A percentile compares a stretch with the other conserved stretches of the same genome.
phyloP scores from a whole-genome alignment of 2,888 invertebrate species.

The Pristionchus mayeri region DNA sequence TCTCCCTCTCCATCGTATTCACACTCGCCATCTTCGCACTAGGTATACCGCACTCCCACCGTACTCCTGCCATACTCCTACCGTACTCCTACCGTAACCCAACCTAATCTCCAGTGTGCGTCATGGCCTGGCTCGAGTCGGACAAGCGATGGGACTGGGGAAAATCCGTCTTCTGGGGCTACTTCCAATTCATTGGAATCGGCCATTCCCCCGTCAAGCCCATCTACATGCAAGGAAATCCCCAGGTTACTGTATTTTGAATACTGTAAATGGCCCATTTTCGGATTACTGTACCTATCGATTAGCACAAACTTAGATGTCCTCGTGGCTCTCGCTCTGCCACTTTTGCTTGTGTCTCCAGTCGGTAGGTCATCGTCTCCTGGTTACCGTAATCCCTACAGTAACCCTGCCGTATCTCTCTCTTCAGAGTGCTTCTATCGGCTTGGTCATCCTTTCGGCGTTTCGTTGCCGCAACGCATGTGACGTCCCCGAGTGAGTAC shows the following conservation, averaged over 20 bases:
- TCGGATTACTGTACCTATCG: neutral
- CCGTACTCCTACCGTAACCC: neutral
- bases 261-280: neutral
- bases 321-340: constrained; percentile 32
- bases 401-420: neutral
- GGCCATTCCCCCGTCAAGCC: constrained; percentile 26
- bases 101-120: neutral
- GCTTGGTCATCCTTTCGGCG: neutral
- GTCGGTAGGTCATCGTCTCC: neutral
- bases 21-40: neutral
- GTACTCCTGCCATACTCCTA: neutral
- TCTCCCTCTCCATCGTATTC: neutral
- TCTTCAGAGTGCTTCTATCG: neutral
- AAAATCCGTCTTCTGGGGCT: neutral
- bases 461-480: neutral
- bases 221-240: neutral
- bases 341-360: constrained; percentile 18
- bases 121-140: constrained; percentile 46
- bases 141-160: neutral
- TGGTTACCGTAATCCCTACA: no score
- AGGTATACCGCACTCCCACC: neutral
- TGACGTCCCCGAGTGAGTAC: constrained; percentile 7
- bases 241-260: neutral
- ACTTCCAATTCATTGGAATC: neutral
- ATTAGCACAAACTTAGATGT: neutral